These are phyloP conservation scores for Chinchilla lanigera DNA, from an alignment of 2,113 vertebrate species.

Conservation along the genomic window DNA sequence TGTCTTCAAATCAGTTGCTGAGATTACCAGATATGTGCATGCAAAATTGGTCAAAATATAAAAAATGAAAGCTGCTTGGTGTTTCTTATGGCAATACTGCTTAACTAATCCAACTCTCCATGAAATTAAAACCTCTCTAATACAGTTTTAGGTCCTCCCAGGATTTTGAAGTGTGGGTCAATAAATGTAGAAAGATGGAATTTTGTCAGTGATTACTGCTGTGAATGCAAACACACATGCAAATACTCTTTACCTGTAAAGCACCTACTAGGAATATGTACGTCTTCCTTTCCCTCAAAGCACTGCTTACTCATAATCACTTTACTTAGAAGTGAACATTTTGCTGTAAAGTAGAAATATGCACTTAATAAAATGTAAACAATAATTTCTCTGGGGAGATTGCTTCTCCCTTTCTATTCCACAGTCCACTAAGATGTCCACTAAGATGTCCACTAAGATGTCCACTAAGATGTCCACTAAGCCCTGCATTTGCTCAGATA, in stretches of 20 bases:
- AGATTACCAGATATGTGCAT: no score
- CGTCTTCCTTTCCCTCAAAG: neutral
- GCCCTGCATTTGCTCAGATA: neutral
- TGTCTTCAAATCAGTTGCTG: no score
- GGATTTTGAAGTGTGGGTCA: neutral
- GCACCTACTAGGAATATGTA: neutral
- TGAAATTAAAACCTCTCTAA: slow-evolving; percentile 6
- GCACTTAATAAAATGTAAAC: neutral
- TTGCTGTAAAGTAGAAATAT: slow-evolving; percentile 28
- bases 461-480: neutral
- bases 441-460: neutral
- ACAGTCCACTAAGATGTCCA: neutral
- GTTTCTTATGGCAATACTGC: fast-evolving
- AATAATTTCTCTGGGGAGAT: neutral
- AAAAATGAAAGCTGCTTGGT: no score
- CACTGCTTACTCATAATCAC: neutral
- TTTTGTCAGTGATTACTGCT: neutral
- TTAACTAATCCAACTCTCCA: neutral
- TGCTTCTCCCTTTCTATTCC: neutral
- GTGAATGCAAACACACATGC: no score
- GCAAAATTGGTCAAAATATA: no score
- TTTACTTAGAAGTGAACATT: slow-evolving; percentile 44
- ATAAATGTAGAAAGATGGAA: neutral
- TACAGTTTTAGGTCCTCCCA: neutral
- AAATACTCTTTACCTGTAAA: neutral